phyloP scores from a whole-genome alignment of 2,113 vertebrate genomes.

The Nibea albiflora region DNA sequence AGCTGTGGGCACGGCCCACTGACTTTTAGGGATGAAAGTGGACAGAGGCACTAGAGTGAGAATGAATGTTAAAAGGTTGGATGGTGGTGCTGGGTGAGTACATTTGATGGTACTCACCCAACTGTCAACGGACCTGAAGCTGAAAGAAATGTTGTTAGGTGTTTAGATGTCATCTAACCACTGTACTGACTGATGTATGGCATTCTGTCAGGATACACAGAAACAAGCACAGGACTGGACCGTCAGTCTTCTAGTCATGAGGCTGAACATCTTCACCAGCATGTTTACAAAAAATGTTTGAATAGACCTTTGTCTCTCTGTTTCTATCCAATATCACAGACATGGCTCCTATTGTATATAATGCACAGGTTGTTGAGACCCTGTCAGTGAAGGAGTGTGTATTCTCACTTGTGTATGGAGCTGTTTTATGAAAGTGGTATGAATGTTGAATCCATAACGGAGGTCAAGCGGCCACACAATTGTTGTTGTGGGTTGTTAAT shows the following conservation, averaged over 20 bases:
- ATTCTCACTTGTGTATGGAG: not conserved
- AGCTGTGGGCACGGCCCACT: constrained; percentile 24
- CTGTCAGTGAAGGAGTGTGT: not conserved
- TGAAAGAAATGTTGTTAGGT: constrained; percentile 32
- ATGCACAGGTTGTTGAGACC: not conserved
- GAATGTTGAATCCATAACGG: constrained; percentile 15
- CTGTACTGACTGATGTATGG: not conserved
- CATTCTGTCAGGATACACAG: constrained; percentile 11
- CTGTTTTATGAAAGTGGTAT: not conserved
- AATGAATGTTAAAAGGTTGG: constrained; percentile 30
- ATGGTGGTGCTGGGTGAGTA: not conserved
- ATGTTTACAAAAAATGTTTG: not conserved
- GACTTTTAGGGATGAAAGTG: constrained; percentile 8
- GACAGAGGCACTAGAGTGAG: constrained; percentile 13
- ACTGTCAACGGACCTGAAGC: constrained; percentile 11
- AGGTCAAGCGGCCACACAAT: constrained; percentile 14
- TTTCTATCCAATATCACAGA: not conserved
- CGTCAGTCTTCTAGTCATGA: constrained; percentile 12
- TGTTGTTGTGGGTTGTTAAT: constrained; percentile 27
- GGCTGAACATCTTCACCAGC: not conserved
- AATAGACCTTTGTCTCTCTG: not conserved
- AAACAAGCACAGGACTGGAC: not conserved
- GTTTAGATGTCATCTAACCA: not conserved
- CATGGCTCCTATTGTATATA: not conserved
- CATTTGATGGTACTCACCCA: constrained; percentile 6